Evolutionary conservation across 2,797 vertebrate species (phyloP).

Genomic region (Brotogeris chrysoptera): DNA sequence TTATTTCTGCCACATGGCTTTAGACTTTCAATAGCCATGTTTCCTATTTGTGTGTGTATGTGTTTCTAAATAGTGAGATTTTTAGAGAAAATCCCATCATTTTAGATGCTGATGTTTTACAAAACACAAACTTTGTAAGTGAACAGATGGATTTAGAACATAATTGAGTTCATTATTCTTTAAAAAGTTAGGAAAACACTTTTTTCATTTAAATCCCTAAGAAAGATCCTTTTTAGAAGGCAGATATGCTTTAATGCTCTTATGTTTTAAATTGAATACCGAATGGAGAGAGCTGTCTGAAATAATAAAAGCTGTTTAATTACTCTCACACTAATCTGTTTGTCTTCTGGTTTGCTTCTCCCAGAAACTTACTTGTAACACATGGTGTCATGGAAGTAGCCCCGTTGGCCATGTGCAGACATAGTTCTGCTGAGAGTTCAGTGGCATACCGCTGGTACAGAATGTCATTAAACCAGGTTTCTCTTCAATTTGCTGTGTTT

Average conservation of each 20-base stretch:
- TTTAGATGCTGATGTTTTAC: not conserved
- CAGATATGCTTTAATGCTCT: not conserved
- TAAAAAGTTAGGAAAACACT: not conserved
- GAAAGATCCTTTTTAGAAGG: not conserved
- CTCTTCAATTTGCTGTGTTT: not conserved
- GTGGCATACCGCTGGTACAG: fast-evolving
- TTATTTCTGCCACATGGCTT: not conserved
- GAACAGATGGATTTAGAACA: not conserved
- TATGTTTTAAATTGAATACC: not conserved
- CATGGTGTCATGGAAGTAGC: not conserved
- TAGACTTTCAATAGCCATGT: not conserved
- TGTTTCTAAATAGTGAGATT: not conserved
- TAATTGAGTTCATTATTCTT: not conserved
- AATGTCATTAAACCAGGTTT: not conserved
- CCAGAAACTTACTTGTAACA: not conserved
- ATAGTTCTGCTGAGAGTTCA: not conserved
- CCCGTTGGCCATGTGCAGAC: fast-evolving
- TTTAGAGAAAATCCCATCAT: not conserved
- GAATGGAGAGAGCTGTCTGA: not conserved
- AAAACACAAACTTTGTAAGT: not conserved
- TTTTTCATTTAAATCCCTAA: not conserved
- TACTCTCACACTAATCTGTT: not conserved
- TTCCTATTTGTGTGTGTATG: fast-evolving
- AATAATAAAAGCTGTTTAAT: not conserved
- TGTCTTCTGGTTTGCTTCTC: slow-evolving; percentile 3